Percentiles rank a stretch among this genome's conserved stretches.
Evolutionary conservation across 1,140 invertebrate species (phyloP).

Genomic region (Pemphigus obesinymphae): DNA sequence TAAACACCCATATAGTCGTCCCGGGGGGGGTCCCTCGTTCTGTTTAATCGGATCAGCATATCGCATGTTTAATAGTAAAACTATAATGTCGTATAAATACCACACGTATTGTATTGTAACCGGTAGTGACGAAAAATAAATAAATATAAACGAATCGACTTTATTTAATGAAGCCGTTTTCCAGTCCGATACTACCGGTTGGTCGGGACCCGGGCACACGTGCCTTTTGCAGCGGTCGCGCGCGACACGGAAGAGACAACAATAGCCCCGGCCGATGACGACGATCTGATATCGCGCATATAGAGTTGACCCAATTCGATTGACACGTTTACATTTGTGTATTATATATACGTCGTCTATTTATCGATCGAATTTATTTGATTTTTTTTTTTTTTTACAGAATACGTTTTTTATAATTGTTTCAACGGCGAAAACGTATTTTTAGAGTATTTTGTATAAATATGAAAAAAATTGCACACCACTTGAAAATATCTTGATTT

Average conservation of each 20-base stretch:
- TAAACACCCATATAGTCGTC: not conserved
- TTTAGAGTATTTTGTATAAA: too few species aligned
- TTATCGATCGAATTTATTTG: not conserved
- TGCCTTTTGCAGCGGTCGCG: not conserved
- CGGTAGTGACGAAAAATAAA: not conserved
- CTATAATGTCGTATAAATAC: too few species aligned
- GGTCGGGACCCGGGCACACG: not conserved
- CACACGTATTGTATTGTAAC: not conserved
- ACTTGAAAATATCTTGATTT: too few species aligned
- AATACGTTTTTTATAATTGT: too few species aligned
- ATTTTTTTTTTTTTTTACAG: too few species aligned
- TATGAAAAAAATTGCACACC: too few species aligned
- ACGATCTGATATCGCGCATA: not conserved
- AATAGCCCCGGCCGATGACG: not conserved
- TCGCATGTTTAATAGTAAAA: not conserved
- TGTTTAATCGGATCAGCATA: slow-evolving; percentile 8
- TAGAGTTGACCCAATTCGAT: not conserved
- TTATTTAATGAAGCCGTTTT: not conserved
- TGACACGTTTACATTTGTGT: too few species aligned
- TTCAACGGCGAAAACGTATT: too few species aligned
- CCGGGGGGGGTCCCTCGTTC: not conserved
- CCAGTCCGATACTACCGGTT: too few species aligned
- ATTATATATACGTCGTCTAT: too few species aligned
- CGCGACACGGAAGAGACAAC: not conserved
- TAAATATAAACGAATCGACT: not conserved